A percentile compares a stretch with the other conserved stretches of the same genome.
Conservation (phyloP, 2,113 vertebrate species). For the Oceanodroma tethys region DNA sequence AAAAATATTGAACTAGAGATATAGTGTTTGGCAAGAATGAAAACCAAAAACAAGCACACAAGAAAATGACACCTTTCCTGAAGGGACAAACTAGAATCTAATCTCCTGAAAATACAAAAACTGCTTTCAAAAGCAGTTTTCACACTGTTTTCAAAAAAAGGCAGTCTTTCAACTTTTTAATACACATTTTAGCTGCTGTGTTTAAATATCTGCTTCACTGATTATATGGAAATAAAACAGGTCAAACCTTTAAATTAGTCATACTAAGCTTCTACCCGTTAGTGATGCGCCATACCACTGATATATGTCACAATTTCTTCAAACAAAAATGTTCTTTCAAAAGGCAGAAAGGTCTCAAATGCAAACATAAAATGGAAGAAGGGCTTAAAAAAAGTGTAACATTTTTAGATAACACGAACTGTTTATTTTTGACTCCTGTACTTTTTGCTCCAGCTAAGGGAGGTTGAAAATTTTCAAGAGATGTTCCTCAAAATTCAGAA, state of each 20-base stretch:
- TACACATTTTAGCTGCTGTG: background rate
- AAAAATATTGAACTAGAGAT: background rate
- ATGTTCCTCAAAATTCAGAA: background rate
- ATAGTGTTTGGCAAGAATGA: background rate
- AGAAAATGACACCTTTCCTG: background rate
- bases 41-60: background rate
- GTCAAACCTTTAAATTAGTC: background rate
- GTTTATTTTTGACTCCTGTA: background rate
- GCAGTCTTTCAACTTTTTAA: background rate
- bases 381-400: background rate
- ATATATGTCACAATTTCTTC: background rate
- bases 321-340: background rate
- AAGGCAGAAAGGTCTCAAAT: background rate
- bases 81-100: background rate
- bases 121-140: background rate
- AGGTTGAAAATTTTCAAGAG: background rate
- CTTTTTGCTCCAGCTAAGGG: background rate
- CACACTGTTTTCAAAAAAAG: background rate
- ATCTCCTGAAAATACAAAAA: background rate
- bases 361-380: background rate
- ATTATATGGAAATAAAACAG: conserved; percentile 15
- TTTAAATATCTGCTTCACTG: conserved; percentile 5
- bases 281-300: background rate
- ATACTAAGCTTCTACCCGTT: background rate
- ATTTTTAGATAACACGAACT: background rate